Conservation (phyloP, 2,797 vertebrate genomes). For the Aeoliscus strigatus region DNA sequence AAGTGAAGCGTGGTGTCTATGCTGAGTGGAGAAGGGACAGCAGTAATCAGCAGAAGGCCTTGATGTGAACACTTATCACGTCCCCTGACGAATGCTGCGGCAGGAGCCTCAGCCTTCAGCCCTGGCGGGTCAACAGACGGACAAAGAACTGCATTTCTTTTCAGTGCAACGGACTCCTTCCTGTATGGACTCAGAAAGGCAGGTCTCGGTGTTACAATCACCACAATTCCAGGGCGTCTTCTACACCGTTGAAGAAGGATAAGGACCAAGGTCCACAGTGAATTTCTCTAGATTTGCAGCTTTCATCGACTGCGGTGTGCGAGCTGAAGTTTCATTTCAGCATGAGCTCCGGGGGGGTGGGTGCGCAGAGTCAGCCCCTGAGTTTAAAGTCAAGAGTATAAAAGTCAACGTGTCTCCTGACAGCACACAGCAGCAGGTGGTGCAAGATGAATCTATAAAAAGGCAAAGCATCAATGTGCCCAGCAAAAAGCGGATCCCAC, state of each 20-base stretch:
- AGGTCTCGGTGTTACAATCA: no score
- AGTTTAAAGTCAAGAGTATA: slow-evolving; percentile 11
- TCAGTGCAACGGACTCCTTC: no score
- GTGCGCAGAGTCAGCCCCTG: slow-evolving; percentile 12
- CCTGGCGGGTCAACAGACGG: background rate
- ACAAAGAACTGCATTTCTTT: no score
- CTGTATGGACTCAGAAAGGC: no score
- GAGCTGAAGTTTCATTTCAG: slow-evolving; percentile 15
- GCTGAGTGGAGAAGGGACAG: slow-evolving; percentile 6
- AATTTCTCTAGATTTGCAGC: slow-evolving; percentile 16
- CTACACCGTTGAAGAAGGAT: background rate
- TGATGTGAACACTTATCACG: slow-evolving; percentile 40
- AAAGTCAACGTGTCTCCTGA: slow-evolving; percentile 11
- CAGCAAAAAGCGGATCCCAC: no score
- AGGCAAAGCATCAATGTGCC: no score
- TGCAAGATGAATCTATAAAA: background rate
- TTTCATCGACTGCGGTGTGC: slow-evolving; percentile 2
- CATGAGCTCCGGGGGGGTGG: slow-evolving; percentile 6
- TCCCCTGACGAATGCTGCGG: slow-evolving; percentile 18
- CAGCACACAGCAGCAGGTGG: background rate
- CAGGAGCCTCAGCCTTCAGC: background rate
- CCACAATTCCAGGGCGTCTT: slow-evolving; percentile 2
- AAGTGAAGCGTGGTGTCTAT: slow-evolving; percentile 11
- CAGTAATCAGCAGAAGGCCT: slow-evolving; percentile 31
- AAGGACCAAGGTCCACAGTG: slow-evolving; percentile 23